A percentile compares a stretch with the other conserved stretches of the same genome.
phyloP scores from a whole-genome alignment of 2,113 vertebrate species.

The Eupsittula cactorum region DNA sequence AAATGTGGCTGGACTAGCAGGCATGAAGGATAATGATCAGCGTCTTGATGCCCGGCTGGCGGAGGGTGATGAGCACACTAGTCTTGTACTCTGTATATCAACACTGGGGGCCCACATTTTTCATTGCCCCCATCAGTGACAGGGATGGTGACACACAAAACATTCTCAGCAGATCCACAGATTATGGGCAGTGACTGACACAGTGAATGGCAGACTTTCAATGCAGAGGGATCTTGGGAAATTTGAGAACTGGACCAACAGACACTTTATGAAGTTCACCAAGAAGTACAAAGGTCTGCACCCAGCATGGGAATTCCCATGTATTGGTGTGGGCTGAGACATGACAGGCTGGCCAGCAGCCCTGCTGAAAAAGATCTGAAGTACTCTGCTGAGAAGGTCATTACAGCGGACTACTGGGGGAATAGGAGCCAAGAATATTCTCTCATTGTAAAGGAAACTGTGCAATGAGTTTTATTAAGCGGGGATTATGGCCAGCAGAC shows the following conservation, averaged over 20 bases:
- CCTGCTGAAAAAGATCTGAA: neutral
- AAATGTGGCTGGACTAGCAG: neutral
- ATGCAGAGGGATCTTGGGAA: neutral
- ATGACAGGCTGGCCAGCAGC: neutral
- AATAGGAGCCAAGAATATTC: neutral
- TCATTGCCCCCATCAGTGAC: neutral
- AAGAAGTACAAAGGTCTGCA: neutral
- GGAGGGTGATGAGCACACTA: neutral
- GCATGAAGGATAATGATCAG: neutral
- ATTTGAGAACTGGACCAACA: neutral
- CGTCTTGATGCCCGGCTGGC: neutral
- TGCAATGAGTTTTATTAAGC: neutral
- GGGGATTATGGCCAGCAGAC: neutral
- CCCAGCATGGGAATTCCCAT: neutral
- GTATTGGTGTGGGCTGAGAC: neutral
- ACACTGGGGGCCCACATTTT: neutral
- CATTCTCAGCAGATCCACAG: fast-evolving
- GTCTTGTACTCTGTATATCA: neutral
- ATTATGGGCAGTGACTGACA: neutral
- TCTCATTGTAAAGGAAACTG: neutral
- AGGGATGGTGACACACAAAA: neutral
- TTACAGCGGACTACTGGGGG: neutral
- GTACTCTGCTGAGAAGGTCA: neutral
- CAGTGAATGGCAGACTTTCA: neutral
- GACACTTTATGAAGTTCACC: neutral